Conservation (phyloP, 2,797 vertebrate species). For the Amniataba percoides region DNA sequence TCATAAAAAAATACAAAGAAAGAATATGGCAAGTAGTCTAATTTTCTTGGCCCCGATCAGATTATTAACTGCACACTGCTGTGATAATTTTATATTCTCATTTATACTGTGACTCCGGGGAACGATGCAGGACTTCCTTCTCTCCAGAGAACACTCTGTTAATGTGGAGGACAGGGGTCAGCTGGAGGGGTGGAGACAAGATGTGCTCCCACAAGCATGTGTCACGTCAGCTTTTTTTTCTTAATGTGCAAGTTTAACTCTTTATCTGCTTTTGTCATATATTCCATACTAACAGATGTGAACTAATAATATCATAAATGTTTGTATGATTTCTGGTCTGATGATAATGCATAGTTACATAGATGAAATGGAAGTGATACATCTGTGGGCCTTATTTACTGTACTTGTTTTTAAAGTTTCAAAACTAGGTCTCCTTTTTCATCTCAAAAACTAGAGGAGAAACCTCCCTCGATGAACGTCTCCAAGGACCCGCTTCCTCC, state of each 20-base stretch:
- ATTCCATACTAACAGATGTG: not conserved
- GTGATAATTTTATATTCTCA: not conserved
- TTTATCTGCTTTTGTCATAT: not conserved
- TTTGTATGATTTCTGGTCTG: not conserved
- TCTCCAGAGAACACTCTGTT: not conserved
- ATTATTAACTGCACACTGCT: not conserved
- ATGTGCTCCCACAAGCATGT: not conserved
- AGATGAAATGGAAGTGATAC: not conserved
- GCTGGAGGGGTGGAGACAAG: not conserved
- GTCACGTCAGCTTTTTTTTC: not conserved
- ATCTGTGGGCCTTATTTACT: not conserved
- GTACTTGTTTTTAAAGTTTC: not conserved
- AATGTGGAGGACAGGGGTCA: not conserved
- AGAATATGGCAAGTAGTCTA: slow-evolving; percentile 13
- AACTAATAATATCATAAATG: not conserved
- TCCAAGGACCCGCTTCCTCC: not conserved
- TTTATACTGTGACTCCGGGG: not conserved
- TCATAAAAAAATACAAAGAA: not conserved
- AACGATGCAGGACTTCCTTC: not conserved
- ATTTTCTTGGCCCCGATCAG: not conserved
- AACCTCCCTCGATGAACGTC: not conserved
- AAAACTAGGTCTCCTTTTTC: not conserved
- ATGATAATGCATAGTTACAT: too few relatives aligned
- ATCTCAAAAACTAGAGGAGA: not conserved
- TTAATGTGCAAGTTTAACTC: not conserved